Evolutionary conservation across 2,113 vertebrate genomes (phyloP).

Genomic region (Perognathus longimembris): DNA sequence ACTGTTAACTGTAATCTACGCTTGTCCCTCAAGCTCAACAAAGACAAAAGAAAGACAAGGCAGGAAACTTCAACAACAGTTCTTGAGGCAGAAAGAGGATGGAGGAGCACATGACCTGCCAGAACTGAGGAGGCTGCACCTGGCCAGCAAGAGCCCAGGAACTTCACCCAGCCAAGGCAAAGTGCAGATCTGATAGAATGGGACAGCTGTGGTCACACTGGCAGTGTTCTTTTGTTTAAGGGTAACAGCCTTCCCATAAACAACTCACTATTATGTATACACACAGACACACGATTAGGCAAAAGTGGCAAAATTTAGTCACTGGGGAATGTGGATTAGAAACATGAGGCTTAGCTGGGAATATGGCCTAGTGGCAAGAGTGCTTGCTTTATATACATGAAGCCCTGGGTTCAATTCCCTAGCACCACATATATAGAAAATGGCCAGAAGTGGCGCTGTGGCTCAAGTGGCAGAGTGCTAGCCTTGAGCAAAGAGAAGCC

Average conservation of each 20-base stretch:
- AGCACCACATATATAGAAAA: no score
- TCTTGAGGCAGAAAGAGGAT: background rate
- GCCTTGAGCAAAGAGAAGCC: no score
- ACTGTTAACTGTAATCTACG: background rate
- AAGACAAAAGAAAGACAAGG: background rate
- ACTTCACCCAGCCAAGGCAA: background rate
- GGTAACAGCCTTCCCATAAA: background rate
- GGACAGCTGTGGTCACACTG: background rate
- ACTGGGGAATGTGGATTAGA: background rate
- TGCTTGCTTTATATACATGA: no score
- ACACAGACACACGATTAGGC: background rate
- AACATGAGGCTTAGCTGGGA: rapidly evolving
- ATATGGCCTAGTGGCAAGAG: no score
- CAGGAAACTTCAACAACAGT: background rate
- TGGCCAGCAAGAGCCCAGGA: background rate
- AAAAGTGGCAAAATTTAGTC: background rate
- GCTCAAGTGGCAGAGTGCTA: no score
- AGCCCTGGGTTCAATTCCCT: no score
- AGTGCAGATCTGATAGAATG: background rate
- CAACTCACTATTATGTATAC: background rate
- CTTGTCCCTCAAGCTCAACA: background rate
- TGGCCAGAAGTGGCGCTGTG: no score
- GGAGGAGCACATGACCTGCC: background rate
- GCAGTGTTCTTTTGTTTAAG: background rate
- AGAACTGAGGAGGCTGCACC: no score